These are phyloP conservation scores for Ectemnius continuus DNA, from an alignment of 2,888 invertebrate genomes.

Conservation along the genomic window DNA sequence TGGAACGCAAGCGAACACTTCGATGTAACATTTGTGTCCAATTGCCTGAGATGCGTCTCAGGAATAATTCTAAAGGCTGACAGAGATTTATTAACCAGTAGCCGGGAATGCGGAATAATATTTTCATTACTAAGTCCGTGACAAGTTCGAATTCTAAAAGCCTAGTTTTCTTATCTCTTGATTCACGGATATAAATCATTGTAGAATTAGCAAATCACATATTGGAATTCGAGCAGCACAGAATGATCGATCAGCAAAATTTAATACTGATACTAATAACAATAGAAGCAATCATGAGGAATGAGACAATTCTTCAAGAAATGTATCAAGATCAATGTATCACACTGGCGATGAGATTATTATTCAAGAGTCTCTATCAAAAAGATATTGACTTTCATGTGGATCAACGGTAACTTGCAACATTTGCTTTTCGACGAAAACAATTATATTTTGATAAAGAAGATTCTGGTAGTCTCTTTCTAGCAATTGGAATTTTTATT, in stretches of 20 bases:
- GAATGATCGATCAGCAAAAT: conserved; percentile 62
- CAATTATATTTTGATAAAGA: conserved; percentile 1
- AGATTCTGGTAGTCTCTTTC: conserved; percentile 66
- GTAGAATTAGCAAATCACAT: conserved; percentile 59
- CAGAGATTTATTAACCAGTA: conserved; percentile 46
- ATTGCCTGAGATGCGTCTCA: conserved; percentile 61
- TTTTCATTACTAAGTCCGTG: conserved; percentile 58
- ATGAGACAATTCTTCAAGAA: conserved; percentile 35
- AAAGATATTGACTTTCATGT: conserved; percentile 67
- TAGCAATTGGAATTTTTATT: conserved; percentile 75
- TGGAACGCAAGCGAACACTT: conserved; percentile 53
- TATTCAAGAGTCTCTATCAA: conserved; percentile 58
- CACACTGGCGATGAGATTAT: conserved; percentile 49
- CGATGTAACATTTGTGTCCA: conserved; percentile 48
- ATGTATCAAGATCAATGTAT: conserved; percentile 53
- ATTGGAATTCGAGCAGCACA: conserved; percentile 53
- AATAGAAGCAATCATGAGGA: conserved; percentile 58
- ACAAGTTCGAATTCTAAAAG: background rate
- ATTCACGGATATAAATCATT: background rate
- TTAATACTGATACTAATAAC: conserved; percentile 64
- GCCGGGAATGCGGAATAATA: conserved; percentile 53
- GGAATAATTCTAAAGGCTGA: conserved; percentile 49
- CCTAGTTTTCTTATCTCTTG: background rate
- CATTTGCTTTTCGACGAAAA: background rate
- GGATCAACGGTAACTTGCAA: conserved; percentile 65